These are phyloP conservation scores for Amiota communis DNA, from an alignment of 2,888 invertebrate genomes.

Conservation along the genomic window DNA sequence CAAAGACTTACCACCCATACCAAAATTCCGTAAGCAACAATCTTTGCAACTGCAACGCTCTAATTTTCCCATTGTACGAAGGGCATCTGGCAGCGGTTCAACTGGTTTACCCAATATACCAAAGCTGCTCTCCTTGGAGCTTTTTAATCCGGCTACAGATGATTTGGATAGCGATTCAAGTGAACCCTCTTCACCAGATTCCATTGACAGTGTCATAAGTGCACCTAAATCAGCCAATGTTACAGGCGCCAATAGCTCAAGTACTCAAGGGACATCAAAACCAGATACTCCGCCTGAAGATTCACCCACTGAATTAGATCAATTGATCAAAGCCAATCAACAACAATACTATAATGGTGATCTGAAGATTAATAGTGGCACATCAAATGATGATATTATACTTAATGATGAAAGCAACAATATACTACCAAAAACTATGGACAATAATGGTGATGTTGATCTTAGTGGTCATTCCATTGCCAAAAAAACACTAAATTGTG, in stretches of 20 bases:
- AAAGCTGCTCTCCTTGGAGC: slow-evolving; percentile 84
- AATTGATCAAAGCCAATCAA: slow-evolving; percentile 48
- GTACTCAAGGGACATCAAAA: background rate
- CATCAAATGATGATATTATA: slow-evolving; percentile 58
- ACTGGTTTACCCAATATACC: slow-evolving; percentile 80
- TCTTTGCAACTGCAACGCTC: slow-evolving; percentile 68
- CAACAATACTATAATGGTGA: slow-evolving; percentile 55
- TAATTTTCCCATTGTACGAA: slow-evolving; percentile 82
- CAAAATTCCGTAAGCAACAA: slow-evolving; percentile 74
- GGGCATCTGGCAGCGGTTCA: slow-evolving; percentile 74
- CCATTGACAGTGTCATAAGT: slow-evolving; percentile 88
- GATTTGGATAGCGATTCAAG: slow-evolving; percentile 93
- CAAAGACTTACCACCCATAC: slow-evolving; percentile 78
- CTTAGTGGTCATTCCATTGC: slow-evolving; percentile 28
- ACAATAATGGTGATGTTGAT: slow-evolving; percentile 38
- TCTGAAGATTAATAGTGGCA: slow-evolving; percentile 54
- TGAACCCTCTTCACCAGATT: slow-evolving; percentile 87
- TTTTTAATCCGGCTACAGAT: slow-evolving; percentile 92
- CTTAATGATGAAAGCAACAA: slow-evolving; percentile 64
- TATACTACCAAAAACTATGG: slow-evolving; percentile 48
- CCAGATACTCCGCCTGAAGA: slow-evolving; percentile 31
- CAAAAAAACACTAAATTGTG: slow-evolving; percentile 77
- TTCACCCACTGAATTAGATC: slow-evolving; percentile 40
- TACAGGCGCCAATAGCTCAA: slow-evolving; percentile 27
- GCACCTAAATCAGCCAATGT: slow-evolving; percentile 73